Percentiles rank a stretch among this genome's conserved stretches.
Evolutionary conservation across 2,113 vertebrate genomes (phyloP).

Genomic region (Lota lota): DNA sequence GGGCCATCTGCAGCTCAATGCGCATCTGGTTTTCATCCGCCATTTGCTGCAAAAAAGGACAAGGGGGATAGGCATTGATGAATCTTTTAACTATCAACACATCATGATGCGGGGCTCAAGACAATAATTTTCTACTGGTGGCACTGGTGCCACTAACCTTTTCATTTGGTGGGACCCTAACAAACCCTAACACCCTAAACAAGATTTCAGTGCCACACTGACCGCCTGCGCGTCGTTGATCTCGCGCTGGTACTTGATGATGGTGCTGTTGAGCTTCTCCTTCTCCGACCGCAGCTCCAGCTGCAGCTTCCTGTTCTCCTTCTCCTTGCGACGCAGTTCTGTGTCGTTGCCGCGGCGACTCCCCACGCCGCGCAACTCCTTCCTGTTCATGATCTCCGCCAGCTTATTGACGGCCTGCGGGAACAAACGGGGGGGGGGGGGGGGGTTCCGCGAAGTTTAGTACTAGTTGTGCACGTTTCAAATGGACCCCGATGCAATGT

Average conservation of each 20-base stretch:
- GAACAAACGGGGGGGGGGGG: not conserved
- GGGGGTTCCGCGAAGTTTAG: not conserved
- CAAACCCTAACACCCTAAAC: too few species aligned
- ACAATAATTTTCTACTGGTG: too few species aligned
- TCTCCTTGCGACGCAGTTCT: conserved; percentile 92
- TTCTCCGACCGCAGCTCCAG: conserved; percentile 94
- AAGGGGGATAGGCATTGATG: not conserved
- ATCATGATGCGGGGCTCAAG: too few species aligned
- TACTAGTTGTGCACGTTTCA: too few species aligned
- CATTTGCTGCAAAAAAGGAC: conserved; percentile 80
- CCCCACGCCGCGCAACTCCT: conserved; percentile 77
- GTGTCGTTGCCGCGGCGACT: conserved; percentile 93
- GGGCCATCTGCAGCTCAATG: conserved; percentile 95
- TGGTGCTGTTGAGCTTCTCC: conserved; percentile 92
- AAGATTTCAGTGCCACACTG: conserved; percentile 42
- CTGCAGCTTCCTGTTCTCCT: conserved; percentile 96
- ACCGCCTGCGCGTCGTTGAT: conserved; percentile 98
- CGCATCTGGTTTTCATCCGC: conserved; percentile 93
- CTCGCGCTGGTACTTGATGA: conserved; percentile 97
- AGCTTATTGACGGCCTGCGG: conserved; percentile 93
- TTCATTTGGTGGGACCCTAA: too few species aligned
- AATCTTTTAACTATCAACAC: not conserved
- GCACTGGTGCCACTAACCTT: too few species aligned
- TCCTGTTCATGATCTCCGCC: conserved; percentile 98
- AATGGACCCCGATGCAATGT: too few species aligned